phyloP scores from a whole-genome alignment of 2,888 invertebrate genomes.

The Diaphora mendica region DNA sequence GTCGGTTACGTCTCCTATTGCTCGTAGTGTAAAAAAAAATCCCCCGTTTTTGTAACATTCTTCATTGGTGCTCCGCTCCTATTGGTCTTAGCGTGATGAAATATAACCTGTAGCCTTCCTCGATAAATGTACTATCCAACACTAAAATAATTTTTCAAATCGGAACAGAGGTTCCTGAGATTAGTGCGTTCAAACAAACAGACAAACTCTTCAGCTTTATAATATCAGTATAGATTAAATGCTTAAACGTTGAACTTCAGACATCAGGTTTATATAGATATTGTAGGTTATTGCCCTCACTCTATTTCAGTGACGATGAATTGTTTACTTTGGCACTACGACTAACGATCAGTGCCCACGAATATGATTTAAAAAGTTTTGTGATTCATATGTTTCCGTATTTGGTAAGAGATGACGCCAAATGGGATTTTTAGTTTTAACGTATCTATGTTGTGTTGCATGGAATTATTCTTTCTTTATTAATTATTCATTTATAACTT shows the following conservation, averaged over 20 bases:
- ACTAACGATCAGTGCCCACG: conserved; percentile 31
- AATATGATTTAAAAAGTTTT: conserved; percentile 16
- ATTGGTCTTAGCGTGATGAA: too few relatives aligned
- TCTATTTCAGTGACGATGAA: conserved; percentile 62
- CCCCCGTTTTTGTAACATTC: too few relatives aligned
- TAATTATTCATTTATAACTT: neutral
- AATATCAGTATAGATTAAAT: too few relatives aligned
- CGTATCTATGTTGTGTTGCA: neutral
- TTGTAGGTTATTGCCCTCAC: conserved; percentile 67
- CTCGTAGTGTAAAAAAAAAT: too few relatives aligned
- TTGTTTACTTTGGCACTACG: conserved; percentile 65
- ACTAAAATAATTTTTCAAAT: too few relatives aligned
- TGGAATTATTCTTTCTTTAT: neutral
- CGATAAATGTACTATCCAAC: too few relatives aligned
- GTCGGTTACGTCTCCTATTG: too few relatives aligned
- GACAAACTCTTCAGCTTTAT: too few relatives aligned
- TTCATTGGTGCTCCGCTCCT: too few relatives aligned
- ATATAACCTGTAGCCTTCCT: too few relatives aligned
- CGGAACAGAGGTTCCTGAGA: too few relatives aligned
- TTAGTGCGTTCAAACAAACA: too few relatives aligned
- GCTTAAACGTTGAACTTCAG: conserved; percentile 55
- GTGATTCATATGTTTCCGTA: neutral
- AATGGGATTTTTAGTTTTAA: neutral
- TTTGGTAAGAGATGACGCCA: neutral
- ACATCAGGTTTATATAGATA: conserved; percentile 50